phyloP scores from a whole-genome alignment of 2,888 invertebrate species.

The Cecidostiba fungosa region DNA sequence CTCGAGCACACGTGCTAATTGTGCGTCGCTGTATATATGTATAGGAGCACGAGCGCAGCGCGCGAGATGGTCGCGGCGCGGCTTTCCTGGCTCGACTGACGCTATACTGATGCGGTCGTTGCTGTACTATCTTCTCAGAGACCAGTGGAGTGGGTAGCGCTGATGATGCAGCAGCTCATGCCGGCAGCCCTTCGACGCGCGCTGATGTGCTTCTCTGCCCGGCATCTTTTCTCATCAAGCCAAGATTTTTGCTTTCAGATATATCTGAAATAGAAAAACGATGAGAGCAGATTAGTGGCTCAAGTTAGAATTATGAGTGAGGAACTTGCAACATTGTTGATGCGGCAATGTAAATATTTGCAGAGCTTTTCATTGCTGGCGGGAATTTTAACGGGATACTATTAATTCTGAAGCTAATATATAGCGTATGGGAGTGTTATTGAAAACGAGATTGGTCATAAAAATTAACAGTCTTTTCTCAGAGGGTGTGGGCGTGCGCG shows the following conservation, averaged over 20 bases:
- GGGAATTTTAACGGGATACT: too few species aligned
- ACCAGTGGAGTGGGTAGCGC: constrained; percentile 6
- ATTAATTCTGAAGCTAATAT: too few species aligned
- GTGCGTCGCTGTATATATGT: neutral
- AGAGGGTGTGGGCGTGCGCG: too few species aligned
- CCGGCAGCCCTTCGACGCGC: constrained; percentile 2
- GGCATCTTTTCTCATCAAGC: neutral
- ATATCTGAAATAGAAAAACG: neutral
- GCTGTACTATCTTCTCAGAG: neutral
- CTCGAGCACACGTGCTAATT: neutral
- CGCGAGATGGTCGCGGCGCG: constrained; percentile 41
- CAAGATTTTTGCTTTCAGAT: neutral
- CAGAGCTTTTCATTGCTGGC: too few species aligned
- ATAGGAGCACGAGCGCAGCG: constrained; percentile 4
- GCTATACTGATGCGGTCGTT: neutral
- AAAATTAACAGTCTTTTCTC: too few species aligned
- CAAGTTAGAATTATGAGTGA: neutral
- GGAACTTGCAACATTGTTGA: neutral
- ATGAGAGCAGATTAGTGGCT: neutral
- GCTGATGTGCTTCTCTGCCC: neutral
- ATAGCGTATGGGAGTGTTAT: too few species aligned
- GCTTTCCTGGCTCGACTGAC: constrained; percentile 45
- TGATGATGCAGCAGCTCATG: neutral
- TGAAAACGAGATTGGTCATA: too few species aligned
- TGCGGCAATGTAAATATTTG: neutral